Evolutionary conservation across 2,888 invertebrate species (phyloP).

Genomic region (Rhagophthalmus giganteus): DNA sequence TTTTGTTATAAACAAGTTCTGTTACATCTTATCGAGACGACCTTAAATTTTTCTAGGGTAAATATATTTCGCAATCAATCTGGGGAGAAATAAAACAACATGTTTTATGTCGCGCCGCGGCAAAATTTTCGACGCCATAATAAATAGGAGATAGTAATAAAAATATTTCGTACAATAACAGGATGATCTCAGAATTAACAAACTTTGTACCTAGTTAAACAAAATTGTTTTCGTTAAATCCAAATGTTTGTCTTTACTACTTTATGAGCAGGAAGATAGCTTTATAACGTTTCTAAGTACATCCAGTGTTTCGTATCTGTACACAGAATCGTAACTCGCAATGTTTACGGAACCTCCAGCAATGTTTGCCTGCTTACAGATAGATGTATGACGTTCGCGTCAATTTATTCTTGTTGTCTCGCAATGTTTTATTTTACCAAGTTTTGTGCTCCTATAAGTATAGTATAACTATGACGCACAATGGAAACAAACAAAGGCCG

Average conservation of each 20-base stretch:
- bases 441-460: neutral
- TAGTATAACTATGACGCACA: too few species aligned
- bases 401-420: neutral
- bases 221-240: constrained; percentile 1
- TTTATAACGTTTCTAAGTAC: constrained; percentile 7
- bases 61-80: constrained; percentile 31
- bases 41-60: constrained; percentile 31
- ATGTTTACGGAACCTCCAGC: constrained; percentile 12
- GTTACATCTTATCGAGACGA: constrained; percentile 7
- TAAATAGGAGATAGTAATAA: neutral
- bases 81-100: constrained; percentile 31
- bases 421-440: neutral
- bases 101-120: too few species aligned
- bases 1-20: constrained; percentile 8
- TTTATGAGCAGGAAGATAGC: constrained; percentile 11
- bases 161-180: neutral
- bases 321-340: constrained; percentile 15
- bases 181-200: neutral
- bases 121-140: neutral
- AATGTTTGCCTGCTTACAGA: neutral
- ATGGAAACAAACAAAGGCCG: too few species aligned
- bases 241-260: constrained; percentile 5
- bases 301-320: constrained; percentile 11
- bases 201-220: too few species aligned
- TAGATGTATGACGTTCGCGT: neutral